A percentile compares a stretch with the other conserved stretches of the same genome.
Evolutionary conservation across 2,797 vertebrate species (phyloP).

Genomic region (Psittacula echo): DNA sequence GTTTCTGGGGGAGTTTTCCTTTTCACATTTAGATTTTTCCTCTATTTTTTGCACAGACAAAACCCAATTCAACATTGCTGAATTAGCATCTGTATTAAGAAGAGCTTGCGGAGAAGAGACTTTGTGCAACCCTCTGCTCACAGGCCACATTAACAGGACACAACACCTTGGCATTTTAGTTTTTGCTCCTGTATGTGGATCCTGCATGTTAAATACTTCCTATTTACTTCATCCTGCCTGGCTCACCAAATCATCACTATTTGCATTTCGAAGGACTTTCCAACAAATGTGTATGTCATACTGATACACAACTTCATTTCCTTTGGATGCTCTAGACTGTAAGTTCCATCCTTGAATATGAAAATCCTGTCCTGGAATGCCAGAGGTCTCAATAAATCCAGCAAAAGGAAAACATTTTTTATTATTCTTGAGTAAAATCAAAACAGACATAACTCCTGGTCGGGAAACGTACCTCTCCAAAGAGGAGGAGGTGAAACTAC

Average conservation of each 20-base stretch:
- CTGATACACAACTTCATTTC: not conserved
- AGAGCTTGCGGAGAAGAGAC: not conserved
- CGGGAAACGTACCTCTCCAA: not conserved
- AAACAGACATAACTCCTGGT: not conserved
- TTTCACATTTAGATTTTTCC: not conserved
- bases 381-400: constrained; percentile 25
- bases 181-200: not conserved
- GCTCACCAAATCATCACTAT: constrained; percentile 15
- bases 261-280: not conserved
- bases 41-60: not conserved
- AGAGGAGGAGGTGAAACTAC: not conserved
- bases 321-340: not conserved
- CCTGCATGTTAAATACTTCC: not conserved
- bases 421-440: constrained; percentile 26
- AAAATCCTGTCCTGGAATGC: constrained; percentile 10
- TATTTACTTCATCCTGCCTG: not conserved
- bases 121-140: not conserved
- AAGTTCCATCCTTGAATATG: not conserved
- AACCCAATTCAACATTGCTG: not conserved
- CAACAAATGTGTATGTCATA: not conserved
- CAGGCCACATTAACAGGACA: not conserved
- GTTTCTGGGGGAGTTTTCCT: not conserved
- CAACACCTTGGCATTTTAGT: not conserved
- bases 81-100: not conserved
- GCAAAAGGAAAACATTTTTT: not conserved